phyloP scores from a whole-genome alignment of 2,797 vertebrate species.

The Anguilla anguilla region DNA sequence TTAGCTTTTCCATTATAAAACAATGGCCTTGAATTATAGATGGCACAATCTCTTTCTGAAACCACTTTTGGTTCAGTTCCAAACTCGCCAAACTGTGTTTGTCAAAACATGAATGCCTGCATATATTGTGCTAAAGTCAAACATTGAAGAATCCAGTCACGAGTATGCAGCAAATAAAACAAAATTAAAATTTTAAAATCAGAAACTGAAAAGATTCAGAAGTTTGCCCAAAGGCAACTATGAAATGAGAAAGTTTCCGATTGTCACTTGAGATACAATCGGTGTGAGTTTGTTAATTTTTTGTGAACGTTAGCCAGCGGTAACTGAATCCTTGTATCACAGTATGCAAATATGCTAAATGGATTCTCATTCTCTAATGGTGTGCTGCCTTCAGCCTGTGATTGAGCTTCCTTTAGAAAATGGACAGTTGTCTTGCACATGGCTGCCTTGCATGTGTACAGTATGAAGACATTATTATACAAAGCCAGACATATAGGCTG shows the following conservation, averaged over 20 bases:
- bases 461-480: not conserved
- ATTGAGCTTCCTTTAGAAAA: not conserved
- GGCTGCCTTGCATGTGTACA: not conserved
- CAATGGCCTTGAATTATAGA: not conserved
- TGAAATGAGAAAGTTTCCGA: not conserved
- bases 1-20: not conserved
- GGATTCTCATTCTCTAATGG: not conserved
- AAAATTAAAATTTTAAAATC: not conserved
- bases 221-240: not conserved
- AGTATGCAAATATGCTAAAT: not conserved
- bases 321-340: constrained; percentile 9
- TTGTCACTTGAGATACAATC: constrained; percentile 8
- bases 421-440: not conserved
- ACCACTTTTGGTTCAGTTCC: not conserved
- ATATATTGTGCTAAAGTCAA: not conserved
- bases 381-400: not conserved
- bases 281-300: not conserved
- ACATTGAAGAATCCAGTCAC: not conserved
- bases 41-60: constrained; percentile 4
- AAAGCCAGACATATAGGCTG: not conserved
- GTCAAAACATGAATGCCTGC: not conserved
- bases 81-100: not conserved
- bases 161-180: not conserved
- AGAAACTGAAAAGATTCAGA: not conserved
- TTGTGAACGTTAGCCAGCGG: not conserved